Percentiles rank a stretch among this genome's conserved stretches.
phyloP scores from a whole-genome alignment of 2,888 invertebrate species.

The Harmothoe impar region DNA sequence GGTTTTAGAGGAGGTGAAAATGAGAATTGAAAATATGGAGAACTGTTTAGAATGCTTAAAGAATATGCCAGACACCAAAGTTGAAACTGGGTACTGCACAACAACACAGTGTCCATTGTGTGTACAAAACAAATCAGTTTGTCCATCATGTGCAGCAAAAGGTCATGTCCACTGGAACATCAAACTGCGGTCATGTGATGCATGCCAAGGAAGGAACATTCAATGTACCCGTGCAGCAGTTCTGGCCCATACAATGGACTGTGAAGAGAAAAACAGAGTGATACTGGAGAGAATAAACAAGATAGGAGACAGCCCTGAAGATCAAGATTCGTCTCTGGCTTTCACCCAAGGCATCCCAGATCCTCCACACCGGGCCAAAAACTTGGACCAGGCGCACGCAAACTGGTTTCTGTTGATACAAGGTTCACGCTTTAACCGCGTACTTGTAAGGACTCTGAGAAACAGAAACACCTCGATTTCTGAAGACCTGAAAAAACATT shows the following conservation, averaged over 20 bases:
- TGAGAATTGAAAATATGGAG: no score
- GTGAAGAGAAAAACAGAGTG: neutral
- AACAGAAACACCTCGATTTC: neutral
- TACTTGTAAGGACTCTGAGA: neutral
- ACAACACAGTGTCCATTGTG: no score
- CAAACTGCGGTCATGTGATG: neutral
- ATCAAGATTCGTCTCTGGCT: neutral
- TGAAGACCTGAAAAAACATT: conserved; percentile 21
- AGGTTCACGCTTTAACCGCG: neutral
- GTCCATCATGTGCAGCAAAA: no score
- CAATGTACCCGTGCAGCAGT: neutral
- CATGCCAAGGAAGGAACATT: neutral
- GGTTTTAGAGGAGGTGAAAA: no score
- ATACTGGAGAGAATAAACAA: neutral
- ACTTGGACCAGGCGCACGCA: neutral
- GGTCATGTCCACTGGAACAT: neutral
- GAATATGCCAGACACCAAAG: no score
- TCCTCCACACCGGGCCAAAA: conserved; percentile 25
- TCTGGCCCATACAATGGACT: neutral
- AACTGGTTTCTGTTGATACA: conserved; percentile 23
- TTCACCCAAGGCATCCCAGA: neutral
- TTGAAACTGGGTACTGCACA: no score
- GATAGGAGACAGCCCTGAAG: neutral
- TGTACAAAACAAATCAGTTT: no score
- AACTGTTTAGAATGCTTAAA: no score